Conservation (phyloP, 1,140 invertebrate species). For the Musca domestica region DNA sequence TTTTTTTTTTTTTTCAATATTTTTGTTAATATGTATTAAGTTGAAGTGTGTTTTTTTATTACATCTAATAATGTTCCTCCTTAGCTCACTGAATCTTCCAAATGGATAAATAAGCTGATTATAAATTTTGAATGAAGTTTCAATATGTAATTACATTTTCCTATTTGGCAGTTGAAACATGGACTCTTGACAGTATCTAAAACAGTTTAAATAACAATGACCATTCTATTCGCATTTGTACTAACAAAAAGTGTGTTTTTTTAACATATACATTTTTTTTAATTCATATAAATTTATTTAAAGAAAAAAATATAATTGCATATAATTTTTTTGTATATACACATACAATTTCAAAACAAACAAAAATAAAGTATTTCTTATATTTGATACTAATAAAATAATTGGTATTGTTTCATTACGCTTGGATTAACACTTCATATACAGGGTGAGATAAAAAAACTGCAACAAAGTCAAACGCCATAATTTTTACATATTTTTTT, state of each 20-base stretch:
- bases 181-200: not conserved
- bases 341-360: constrained; percentile 13
- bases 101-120: no score
- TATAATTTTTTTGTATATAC: constrained; percentile 24
- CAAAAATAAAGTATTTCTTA: constrained; percentile 24
- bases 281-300: constrained; percentile 16
- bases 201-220: not conserved
- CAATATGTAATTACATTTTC: not conserved
- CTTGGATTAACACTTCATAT: not conserved
- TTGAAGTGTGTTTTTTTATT: constrained; percentile 8
- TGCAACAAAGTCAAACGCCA: no score
- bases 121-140: no score
- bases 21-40: constrained; percentile 15
- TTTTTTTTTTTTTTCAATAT: not conserved
- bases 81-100: not conserved
- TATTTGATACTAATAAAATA: constrained; percentile 25
- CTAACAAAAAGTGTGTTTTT: constrained; percentile 23
- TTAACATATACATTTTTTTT: constrained; percentile 14
- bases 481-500: no score
- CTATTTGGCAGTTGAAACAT: not conserved
- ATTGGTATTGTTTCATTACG: not conserved
- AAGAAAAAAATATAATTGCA: constrained; percentile 17
- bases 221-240: constrained; percentile 2
- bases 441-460: no score
- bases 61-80: constrained; percentile 16